Evolutionary conservation across 2,113 vertebrate genomes (phyloP).

Genomic region (Girardinichthys multiradiatus): DNA sequence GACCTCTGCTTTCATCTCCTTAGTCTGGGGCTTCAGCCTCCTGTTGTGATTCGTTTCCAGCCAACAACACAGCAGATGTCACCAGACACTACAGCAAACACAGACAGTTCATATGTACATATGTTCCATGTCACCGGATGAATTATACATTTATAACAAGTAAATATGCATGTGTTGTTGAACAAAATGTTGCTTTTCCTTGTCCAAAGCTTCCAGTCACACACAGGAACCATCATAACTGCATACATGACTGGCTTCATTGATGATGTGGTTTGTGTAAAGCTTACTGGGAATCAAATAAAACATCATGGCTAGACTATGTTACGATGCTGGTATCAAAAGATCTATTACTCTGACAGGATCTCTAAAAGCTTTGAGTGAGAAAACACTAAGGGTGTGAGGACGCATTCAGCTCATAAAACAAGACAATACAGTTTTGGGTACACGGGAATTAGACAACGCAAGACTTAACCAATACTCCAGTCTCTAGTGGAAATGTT

Average conservation of each 20-base stretch:
- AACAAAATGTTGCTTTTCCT: slow-evolving; percentile 59
- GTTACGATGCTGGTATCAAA: neutral
- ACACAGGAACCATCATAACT: slow-evolving; percentile 47
- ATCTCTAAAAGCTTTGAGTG: neutral
- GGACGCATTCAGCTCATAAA: too few relatives aligned
- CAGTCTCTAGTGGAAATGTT: too few relatives aligned
- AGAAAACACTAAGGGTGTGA: neutral
- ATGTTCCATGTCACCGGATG: slow-evolving; percentile 19
- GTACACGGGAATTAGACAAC: neutral
- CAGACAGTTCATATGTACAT: slow-evolving; percentile 31
- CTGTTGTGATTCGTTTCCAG: slow-evolving; percentile 57
- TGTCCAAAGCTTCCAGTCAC: slow-evolving; percentile 52
- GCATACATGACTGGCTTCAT: slow-evolving; percentile 20
- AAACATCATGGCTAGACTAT: neutral
- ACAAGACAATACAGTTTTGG: neutral
- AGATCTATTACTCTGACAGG: neutral
- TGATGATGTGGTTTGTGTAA: neutral
- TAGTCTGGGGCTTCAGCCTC: slow-evolving; percentile 65
- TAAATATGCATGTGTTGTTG: slow-evolving; percentile 5
- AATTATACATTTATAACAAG: neutral
- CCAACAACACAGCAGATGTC: slow-evolving; percentile 76
- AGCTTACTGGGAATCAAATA: neutral
- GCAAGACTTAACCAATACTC: neutral
- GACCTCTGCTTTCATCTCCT: slow-evolving; percentile 77
- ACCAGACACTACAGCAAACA: slow-evolving; percentile 66